These are phyloP conservation scores for Tromatobia lineatoria DNA, from an alignment of 2,888 invertebrate species.

Conservation along the genomic window DNA sequence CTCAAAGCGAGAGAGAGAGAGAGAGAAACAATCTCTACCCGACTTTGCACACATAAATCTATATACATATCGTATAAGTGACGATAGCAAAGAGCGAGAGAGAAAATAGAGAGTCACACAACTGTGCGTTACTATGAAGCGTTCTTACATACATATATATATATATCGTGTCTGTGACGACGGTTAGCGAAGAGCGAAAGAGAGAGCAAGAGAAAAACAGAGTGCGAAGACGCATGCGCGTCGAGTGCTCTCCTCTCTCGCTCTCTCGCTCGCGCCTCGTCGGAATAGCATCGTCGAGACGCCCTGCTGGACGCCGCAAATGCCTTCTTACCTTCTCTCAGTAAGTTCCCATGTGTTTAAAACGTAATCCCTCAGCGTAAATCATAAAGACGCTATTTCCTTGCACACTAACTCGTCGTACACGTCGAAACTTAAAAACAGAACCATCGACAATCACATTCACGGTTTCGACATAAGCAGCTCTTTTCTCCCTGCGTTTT, in stretches of 20 bases:
- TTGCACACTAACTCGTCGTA: neutral
- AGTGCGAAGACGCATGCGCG: slow-evolving; percentile 55
- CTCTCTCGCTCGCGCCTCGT: slow-evolving; percentile 30
- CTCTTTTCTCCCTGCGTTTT: too few relatives aligned
- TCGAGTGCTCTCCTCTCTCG: slow-evolving; percentile 2
- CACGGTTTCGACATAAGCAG: neutral
- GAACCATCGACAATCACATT: neutral
- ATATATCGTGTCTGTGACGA: slow-evolving; percentile 10
- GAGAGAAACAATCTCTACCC: slow-evolving; percentile 26
- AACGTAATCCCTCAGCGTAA: slow-evolving; percentile 40
- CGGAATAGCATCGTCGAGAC: slow-evolving; percentile 52
- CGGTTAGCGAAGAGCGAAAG: neutral
- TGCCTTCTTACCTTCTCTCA: slow-evolving; percentile 63
- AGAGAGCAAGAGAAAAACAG: neutral
- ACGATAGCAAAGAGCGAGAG: too few relatives aligned
- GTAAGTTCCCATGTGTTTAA: slow-evolving; percentile 61
- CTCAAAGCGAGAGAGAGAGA: slow-evolving; percentile 50
- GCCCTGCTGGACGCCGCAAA: slow-evolving; percentile 63
- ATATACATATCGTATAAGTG: too few relatives aligned
- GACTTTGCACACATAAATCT: too few relatives aligned
- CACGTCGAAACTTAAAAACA: neutral
- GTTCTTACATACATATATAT: slow-evolving; percentile 46
- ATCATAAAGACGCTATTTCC: neutral
- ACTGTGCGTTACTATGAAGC: slow-evolving; percentile 47
- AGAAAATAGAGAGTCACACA: neutral